Base-by-base conservation (phyloP, 2,888 invertebrate genomes). In the Drosophila formosana region DNA sequence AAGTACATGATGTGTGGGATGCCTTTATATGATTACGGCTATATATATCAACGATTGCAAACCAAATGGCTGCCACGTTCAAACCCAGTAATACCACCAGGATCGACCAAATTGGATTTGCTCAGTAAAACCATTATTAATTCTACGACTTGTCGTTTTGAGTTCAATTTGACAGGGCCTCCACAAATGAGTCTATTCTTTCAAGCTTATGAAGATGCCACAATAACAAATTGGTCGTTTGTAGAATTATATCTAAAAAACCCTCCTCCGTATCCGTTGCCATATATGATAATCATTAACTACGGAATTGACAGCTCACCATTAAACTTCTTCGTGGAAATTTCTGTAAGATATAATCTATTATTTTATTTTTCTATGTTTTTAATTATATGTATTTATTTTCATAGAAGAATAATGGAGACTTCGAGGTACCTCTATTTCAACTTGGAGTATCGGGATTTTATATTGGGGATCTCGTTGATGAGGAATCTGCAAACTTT, bases 371-470 rank as follows among this genome's bases (percentile, higher is more conserved):
- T 18, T 18, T 18, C 18, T 1, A 34, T 11, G 7, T 4, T 2
- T 2, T 34, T 11, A 34, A 9, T 11, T 34, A 0, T 4, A 34
- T 8, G n/a, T 8, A 9, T 18, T 13, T 23, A 13, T 2, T 34
- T 18, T 13, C 4, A 13, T 41, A 80, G 72, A 82, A 82, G 47
- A 41, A 63, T 6, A 65, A 80, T 18, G 76, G 66, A 30, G 76
- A 78, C 8, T 75, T 81, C 4, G 75, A 83, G 7, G 77, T 65
- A 9, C 82, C 89, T 0, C 56, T 81, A 5, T 78, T 91, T n/a
- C 92, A 94, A 67, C 75, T 94, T 39, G 93, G 92, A 3, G 81
- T 94, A 11, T 90, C 91, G 1, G 93, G 93, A 6, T 93, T 93
- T 81, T 93, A 93, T 67, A 89, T 92, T 52, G 62, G 47, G 51